Evolutionary conservation across 2,113 vertebrate species (phyloP).

Genomic region (Hyperopisus bebe): DNA sequence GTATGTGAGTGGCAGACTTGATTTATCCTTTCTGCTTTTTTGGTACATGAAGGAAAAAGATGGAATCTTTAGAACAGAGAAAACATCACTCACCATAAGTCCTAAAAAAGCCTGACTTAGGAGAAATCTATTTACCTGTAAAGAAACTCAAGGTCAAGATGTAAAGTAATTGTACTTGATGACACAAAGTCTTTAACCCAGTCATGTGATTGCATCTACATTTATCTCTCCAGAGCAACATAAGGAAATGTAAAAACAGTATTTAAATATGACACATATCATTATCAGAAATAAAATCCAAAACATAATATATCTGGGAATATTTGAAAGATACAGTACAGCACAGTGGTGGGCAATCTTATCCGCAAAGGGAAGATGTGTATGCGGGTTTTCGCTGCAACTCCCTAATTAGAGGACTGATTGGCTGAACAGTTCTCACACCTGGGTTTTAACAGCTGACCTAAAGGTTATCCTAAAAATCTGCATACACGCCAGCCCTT

Average conservation of each 20-base stretch:
- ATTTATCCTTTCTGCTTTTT: background rate
- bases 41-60: background rate
- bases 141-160: background rate
- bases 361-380: no score
- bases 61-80: background rate
- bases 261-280: background rate
- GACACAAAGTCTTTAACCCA: background rate
- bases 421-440: no score
- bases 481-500: no score
- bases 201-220: background rate
- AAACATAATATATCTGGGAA: background rate
- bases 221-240: background rate
- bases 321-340: background rate
- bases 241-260: background rate
- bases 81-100: background rate
- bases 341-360: background rate
- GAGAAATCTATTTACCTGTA: background rate
- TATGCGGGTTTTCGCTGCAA: no score
- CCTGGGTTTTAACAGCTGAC: no score
- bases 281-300: background rate
- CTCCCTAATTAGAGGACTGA: no score
- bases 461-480: no score
- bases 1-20: background rate
- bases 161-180: background rate
- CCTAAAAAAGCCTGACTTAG: background rate